A percentile compares a stretch with the other conserved stretches of the same genome.
These are phyloP conservation scores for Clostera curtula DNA, from an alignment of 2,888 invertebrate genomes.

Conservation along the genomic window DNA sequence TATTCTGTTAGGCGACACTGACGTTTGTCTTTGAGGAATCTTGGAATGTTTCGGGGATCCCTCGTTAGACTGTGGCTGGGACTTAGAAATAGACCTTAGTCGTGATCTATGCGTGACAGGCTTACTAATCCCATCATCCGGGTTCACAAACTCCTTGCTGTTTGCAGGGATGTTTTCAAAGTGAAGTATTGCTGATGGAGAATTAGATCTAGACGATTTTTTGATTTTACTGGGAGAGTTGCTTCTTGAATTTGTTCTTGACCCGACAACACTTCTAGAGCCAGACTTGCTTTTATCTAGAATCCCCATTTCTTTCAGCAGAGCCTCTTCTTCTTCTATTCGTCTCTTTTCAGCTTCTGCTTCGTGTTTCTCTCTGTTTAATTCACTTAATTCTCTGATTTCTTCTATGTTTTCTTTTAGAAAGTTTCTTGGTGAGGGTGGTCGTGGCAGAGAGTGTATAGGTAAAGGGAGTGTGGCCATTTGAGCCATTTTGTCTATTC, in stretches of 20 bases:
- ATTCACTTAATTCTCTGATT: slow-evolving; percentile 60
- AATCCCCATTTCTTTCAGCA: slow-evolving; percentile 64
- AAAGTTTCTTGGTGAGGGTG: slow-evolving; percentile 62
- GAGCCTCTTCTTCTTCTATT: slow-evolving; percentile 61
- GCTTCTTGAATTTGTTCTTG: slow-evolving; percentile 45
- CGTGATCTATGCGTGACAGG: slow-evolving; percentile 54
- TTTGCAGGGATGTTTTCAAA: slow-evolving; percentile 39
- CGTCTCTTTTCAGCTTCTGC: slow-evolving; percentile 58
- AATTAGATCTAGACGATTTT: slow-evolving; percentile 59
- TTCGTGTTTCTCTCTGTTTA: slow-evolving; percentile 67
- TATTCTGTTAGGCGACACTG: slow-evolving; percentile 55
- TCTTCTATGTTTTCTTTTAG: slow-evolving; percentile 67
- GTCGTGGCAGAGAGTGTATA: slow-evolving; percentile 34
- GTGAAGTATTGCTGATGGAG: slow-evolving; percentile 54
- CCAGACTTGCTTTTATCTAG: slow-evolving; percentile 42
- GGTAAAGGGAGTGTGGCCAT: slow-evolving; percentile 47
- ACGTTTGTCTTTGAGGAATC: slow-evolving; percentile 64
- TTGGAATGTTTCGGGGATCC: slow-evolving; percentile 67
- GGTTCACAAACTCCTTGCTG: slow-evolving; percentile 41
- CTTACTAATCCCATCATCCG: slow-evolving; percentile 36
- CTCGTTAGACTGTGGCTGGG: slow-evolving; percentile 63
- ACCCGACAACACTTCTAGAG: slow-evolving; percentile 19
- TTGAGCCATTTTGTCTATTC: slow-evolving; percentile 60
- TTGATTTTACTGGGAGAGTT: slow-evolving; percentile 57
- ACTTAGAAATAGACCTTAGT: slow-evolving; percentile 49